phyloP scores from a whole-genome alignment of 2,797 vertebrate genomes.

The Pseudomugil gertrudae region DNA sequence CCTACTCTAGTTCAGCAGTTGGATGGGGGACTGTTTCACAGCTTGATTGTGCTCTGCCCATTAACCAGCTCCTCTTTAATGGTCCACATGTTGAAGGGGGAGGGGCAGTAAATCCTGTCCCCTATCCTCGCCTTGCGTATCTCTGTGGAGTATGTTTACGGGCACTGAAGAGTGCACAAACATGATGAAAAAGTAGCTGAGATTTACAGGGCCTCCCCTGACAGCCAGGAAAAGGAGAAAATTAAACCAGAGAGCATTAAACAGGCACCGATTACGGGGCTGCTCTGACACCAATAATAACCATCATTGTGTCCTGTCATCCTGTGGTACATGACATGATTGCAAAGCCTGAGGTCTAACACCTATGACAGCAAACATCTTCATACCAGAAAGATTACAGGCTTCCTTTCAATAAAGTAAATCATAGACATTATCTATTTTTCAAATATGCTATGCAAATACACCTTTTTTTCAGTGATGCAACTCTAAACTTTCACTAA shows the following conservation, averaged over 20 bases:
- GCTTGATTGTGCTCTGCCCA: constrained; percentile 81
- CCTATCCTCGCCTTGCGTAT: constrained; percentile 62
- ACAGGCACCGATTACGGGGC: constrained; percentile 79
- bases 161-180: constrained; percentile 79
- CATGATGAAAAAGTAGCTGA: constrained; percentile 87
- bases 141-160: constrained; percentile 78
- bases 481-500: constrained; percentile 1
- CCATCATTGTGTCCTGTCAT: constrained; percentile 75
- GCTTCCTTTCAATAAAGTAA: constrained; percentile 27
- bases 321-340: constrained; percentile 66
- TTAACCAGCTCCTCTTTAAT: constrained; percentile 85
- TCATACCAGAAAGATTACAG: constrained; percentile 54
- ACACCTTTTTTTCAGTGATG: not conserved
- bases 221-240: constrained; percentile 85
- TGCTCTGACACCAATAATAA: constrained; percentile 80
- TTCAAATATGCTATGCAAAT: constrained; percentile 30
- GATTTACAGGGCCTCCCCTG: constrained; percentile 86
- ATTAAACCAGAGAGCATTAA: constrained; percentile 87
- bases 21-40: constrained; percentile 69
- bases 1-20: constrained; percentile 2
- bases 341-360: constrained; percentile 68
- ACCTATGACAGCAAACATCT: constrained; percentile 67
- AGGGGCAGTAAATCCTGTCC: constrained; percentile 83
- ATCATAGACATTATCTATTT: constrained; percentile 39
- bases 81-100: constrained; percentile 75